Evolutionary conservation across 2,888 invertebrate genomes (phyloP), one percentile per base, ranked within the genome.

Genomic region (Cosmopolites sordidus): DNA sequence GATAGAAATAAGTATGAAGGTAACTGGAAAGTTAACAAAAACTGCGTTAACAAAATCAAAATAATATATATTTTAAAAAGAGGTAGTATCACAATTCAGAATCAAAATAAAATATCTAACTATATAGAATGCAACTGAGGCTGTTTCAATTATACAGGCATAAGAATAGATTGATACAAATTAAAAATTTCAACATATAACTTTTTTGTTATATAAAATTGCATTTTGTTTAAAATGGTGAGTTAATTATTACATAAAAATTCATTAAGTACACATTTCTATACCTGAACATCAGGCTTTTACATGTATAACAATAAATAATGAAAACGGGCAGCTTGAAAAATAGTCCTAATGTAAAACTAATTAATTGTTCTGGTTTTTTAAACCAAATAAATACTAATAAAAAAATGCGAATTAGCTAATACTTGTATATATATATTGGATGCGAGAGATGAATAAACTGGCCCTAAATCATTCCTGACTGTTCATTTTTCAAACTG

Each of bases 71-170:
- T 57, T 55, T 54, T 55, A 55, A 58, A 60, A 58, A 54, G 49
- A 58, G 56, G 58, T 58, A 60, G 59, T 51, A 54, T 57, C 51
- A 50, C 54, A 54, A 58, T 58, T 47, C 52, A 60, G 56, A 58
- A 52, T 60, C 51, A 54, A 60, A 58, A 60, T 57, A 60, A 59
- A 43, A 50, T 18, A 38, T 50, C 43, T 15, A 50, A 43, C 30
- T 50, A 27, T 44, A 38, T 11, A 15, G 29, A 50, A 49, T 16
- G 18, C 43, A 49, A 6, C 41, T 30, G 27, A 48, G 33, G 40
- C 18, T 14, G 2, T 42, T 18, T 43, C 42, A 43, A 43, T 37
- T 27, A 50, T 50, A 16, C 43, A 43, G 3, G 33, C 43, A 43
- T 16, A 43, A 50, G 16, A 37, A 11, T 38, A 17, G n/a, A 37